These are phyloP conservation scores for Drosophila cardini DNA, from an alignment of 1,140 invertebrate genomes.

Conservation along the genomic window DNA sequence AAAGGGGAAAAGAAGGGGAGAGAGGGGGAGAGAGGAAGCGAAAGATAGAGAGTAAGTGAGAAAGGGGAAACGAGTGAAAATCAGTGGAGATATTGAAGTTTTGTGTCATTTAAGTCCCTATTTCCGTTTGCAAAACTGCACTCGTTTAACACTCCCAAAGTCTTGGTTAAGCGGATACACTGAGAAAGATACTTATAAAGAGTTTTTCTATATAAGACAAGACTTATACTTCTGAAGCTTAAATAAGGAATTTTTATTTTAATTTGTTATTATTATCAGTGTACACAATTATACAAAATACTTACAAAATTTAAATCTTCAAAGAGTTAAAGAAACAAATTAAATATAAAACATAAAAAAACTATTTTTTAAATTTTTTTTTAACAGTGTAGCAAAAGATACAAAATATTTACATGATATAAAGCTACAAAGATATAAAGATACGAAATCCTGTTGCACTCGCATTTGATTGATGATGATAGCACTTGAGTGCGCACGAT, in stretches of 20 bases:
- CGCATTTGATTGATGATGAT: conserved; percentile 68
- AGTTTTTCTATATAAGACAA: too few relatives aligned
- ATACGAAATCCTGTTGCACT: conserved; percentile 63
- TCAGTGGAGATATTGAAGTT: neutral
- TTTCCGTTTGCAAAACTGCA: conserved; percentile 42
- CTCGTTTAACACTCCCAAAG: conserved; percentile 1
- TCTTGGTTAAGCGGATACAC: conserved; percentile 2
- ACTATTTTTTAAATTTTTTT: too few relatives aligned
- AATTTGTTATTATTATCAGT: too few relatives aligned
- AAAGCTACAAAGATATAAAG: neutral
- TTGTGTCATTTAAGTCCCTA: neutral
- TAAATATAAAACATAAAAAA: too few relatives aligned
- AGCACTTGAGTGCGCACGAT: conserved; percentile 69
- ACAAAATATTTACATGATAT: neutral
- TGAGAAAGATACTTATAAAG: neutral
- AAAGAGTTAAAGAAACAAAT: too few relatives aligned
- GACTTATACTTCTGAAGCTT: too few relatives aligned
- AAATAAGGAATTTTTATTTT: too few relatives aligned
- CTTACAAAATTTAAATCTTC: too few relatives aligned
- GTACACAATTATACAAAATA: too few relatives aligned
- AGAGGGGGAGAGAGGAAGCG: neutral
- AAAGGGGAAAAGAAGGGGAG: neutral
- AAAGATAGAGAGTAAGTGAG: neutral
- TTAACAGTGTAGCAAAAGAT: neutral
- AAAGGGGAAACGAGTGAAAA: neutral